Percentiles rank a stretch among this genome's conserved stretches.
Evolutionary conservation across 2,113 vertebrate species (phyloP).

Genomic region (Zeus faber): DNA sequence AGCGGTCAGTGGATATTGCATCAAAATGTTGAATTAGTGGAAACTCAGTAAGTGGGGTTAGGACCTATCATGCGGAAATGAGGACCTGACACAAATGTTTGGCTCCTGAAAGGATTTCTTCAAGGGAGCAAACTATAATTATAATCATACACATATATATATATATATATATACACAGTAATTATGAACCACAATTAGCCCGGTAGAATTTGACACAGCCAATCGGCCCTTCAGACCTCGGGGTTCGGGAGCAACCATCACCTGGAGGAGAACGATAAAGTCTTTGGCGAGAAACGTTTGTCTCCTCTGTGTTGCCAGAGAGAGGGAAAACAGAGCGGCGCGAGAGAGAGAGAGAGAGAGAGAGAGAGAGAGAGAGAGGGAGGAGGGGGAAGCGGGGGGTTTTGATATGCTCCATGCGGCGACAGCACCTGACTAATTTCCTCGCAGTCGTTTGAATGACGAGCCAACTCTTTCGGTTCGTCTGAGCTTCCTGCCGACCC

Average conservation of each 20-base stretch:
- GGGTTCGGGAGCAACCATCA: constrained; percentile 54
- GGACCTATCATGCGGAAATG: too few species aligned
- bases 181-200: constrained; percentile 58
- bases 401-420: constrained; percentile 62
- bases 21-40: too few species aligned
- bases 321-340: not conserved
- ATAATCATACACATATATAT: too few species aligned
- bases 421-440: constrained; percentile 71
- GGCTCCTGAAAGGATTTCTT: too few species aligned
- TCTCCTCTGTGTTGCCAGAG: constrained; percentile 43
- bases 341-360: not conserved
- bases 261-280: constrained; percentile 51
- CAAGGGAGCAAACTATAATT: too few species aligned
- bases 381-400: constrained; percentile 20
- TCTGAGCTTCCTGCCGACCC: constrained; percentile 50
- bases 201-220: constrained; percentile 43
- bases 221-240: not conserved
- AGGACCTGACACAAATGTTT: too few species aligned
- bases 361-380: not conserved
- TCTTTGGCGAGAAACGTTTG: constrained; percentile 50
- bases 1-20: too few species aligned
- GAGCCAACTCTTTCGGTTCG: constrained; percentile 48
- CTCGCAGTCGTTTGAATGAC: constrained; percentile 58
- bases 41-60: too few species aligned
- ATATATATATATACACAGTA: too few species aligned